Evolutionary conservation across 2,113 vertebrate genomes (phyloP), one percentile per base, ranked within the genome.

Genomic region (Rana temporaria): DNA sequence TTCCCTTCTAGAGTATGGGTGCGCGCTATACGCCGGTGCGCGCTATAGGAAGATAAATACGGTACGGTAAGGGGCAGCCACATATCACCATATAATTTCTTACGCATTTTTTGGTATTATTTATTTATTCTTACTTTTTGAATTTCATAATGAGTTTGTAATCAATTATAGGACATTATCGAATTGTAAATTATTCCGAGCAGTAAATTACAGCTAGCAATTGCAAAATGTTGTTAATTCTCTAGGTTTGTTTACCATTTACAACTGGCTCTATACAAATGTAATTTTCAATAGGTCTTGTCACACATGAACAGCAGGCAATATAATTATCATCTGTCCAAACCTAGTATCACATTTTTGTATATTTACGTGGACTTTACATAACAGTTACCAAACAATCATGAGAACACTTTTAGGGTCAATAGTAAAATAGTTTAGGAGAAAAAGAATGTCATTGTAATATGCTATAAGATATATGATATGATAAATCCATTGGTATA

Each of bases 401-500:
- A 60, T 64, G 9, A 52, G n/a, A 18, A 56, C 15, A 11, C 30
- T 15, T 52, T 72, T 52, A 55, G 55, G 52, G 24, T 68, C 6
- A 24, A 52, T 69, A 16, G 57, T 18, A 79, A 69, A 15, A 42
- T 17, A 19, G 15, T 24, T 55, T 4, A 53, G n/a, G 22, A 34
- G 64, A 32, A 14, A 48, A 48, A 48, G 52, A 26, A 77, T 77
- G 34, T 56, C 12, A 67, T 16, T 78, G 42, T 78, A 66, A 66
- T 56, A 78, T 67, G 34, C 11, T 19, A 78, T 59, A 48, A 24
- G 42, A 81, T 55, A 74, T 66, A 74, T 42, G 52, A 57, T 82
- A 82, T 65, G 79, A 73, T 66, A 82, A 66, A 82, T 74, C 69
- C 67, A 24, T 82, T 73, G 32, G 62, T 82, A 66, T 59, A 74